Percentiles rank a stretch among this genome's conserved stretches.
Evolutionary conservation across 2,888 invertebrate species (phyloP).

Genomic region (Phoenoteleia sp.): DNA sequence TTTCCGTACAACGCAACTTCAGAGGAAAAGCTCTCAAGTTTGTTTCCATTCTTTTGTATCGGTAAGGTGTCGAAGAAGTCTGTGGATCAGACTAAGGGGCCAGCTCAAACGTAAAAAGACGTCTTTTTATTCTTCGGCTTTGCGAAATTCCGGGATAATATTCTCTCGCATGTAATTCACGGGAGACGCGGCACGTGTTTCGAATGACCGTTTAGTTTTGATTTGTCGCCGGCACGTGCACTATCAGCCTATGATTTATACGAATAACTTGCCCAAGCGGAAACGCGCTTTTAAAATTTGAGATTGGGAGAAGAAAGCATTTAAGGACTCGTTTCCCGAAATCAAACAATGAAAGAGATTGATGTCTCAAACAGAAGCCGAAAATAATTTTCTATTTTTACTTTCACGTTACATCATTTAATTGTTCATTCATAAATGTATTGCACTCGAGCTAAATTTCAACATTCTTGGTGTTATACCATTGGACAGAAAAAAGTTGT

Average conservation of each 20-base stretch:
- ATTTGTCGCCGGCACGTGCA: constrained; percentile 69
- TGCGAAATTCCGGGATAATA: constrained; percentile 60
- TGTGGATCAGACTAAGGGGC: constrained; percentile 6
- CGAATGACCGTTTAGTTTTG: constrained; percentile 72
- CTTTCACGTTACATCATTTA: no score
- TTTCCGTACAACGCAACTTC: background rate
- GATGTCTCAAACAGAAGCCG: background rate
- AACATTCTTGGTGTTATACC: no score
- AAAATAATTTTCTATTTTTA: background rate
- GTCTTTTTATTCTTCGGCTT: constrained; percentile 59
- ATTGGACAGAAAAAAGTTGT: no score
- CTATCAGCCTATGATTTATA: constrained; percentile 68
- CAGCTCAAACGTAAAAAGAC: constrained; percentile 38
- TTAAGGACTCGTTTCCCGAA: constrained; percentile 14
- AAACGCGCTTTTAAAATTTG: constrained; percentile 64
- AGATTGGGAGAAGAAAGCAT: constrained; percentile 42
- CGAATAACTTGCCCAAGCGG: constrained; percentile 59
- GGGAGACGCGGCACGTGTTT: constrained; percentile 70
- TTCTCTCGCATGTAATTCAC: constrained; percentile 67
- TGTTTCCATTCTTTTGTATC: constrained; percentile 9
- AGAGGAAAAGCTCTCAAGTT: background rate
- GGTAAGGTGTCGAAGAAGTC: constrained; percentile 19
- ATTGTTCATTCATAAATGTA: no score
- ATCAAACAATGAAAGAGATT: constrained; percentile 13
- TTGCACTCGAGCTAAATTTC: no score